Evolutionary conservation across 1,140 invertebrate genomes (phyloP).

Genomic region (Parapsyche elsis): DNA sequence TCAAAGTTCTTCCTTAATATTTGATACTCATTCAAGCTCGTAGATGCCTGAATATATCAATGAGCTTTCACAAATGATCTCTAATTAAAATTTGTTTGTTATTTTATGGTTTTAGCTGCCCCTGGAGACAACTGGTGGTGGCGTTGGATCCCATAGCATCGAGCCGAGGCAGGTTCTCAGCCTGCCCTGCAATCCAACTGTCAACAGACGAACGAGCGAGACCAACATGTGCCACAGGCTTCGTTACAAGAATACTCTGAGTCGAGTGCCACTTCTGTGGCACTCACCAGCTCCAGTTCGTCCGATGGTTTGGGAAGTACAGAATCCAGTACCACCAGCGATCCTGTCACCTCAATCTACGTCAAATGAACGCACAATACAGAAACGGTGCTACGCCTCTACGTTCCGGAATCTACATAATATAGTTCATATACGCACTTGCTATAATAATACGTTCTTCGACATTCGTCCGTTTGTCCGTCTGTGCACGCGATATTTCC

Average conservation of each 20-base stretch:
- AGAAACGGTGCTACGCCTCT: too few relatives aligned
- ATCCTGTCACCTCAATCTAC: conserved; percentile 51
- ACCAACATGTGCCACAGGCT: background rate
- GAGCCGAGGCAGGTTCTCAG: conserved; percentile 62
- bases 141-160: conserved; percentile 68
- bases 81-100: conserved; percentile 8
- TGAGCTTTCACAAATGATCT: background rate
- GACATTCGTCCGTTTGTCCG: too few relatives aligned
- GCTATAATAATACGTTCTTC: too few relatives aligned
- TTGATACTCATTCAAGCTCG: too few relatives aligned
- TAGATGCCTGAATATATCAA: too few relatives aligned
- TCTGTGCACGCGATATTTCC: too few relatives aligned
- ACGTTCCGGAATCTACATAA: too few relatives aligned
- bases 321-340: conserved; percentile 52
- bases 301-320: conserved; percentile 51
- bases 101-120: conserved; percentile 64
- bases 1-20: too few relatives aligned
- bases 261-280: conserved; percentile 30
- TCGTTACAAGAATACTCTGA: conserved; percentile 25
- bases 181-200: conserved; percentile 53
- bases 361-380: conserved; percentile 38
- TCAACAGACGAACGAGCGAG: background rate
- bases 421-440: too few relatives aligned
- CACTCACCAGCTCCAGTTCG: conserved; percentile 50
- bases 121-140: conserved; percentile 69